Evolutionary conservation across 1,140 invertebrate species (phyloP), one percentile per base, ranked within the genome.

Genomic region (Lasioglossum baleicum): DNA sequence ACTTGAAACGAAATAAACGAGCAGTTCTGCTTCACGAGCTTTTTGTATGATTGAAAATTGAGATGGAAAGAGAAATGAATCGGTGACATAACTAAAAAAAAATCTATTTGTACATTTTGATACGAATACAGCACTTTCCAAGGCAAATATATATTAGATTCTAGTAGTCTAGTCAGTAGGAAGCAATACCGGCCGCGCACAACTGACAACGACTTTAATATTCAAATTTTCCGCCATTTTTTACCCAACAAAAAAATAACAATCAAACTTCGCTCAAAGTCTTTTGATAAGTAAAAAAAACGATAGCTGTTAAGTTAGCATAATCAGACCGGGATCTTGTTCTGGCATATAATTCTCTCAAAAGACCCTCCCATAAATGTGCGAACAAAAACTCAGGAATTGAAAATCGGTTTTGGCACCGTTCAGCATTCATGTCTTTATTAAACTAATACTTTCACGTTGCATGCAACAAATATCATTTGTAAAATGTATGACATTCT

Each of bases 181-280:
- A 90, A 91, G 89, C 87, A 91, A 91, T 91, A 90, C 88, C 86
- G 88, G 87, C 89, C 87, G 88, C 86, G 88, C 88, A 90, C 88
- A 90, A 90, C 85, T 84, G 83, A 90, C 90, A 91, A 91, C 90
- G 90, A 91, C 80, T 85, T 85, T 87, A 89, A 81, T 86, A 88
- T 85, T 89, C 83, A 75, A 88, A 87, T 87, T 86, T 75, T 88
- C 81, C 84, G 86, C 82, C 81, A 86, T 90, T 90, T 90, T 90
- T 88, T 90, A 90, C 81, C 77, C 82, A 77, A 86, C 66, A 82
- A 84, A 80, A 85, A 84, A 35, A 79, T n/a, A 48, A 53, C 87
- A 91, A 91, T 90, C 89, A 91, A 90, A 90, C 85, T 85, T 89
- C 85, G 87, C 89, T 91, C 88, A 90, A 89, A 86, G 64, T 83